Base-by-base conservation (phyloP, 1,140 invertebrate species). In the Lordiphosa mommai region DNA sequence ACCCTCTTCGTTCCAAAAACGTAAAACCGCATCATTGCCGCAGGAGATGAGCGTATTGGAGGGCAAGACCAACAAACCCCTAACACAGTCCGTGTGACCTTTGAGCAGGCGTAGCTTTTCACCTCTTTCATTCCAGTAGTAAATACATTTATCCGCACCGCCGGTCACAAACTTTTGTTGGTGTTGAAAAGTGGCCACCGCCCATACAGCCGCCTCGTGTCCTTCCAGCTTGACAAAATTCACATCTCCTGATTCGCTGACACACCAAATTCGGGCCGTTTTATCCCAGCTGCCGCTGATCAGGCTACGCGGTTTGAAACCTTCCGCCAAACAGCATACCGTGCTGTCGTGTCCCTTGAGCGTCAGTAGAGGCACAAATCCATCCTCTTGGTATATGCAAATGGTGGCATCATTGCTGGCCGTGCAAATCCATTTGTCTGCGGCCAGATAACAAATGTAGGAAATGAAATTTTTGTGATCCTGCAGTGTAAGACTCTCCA, bases 11-110 rank as follows among this genome's bases (percentile, higher is more conserved):
- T 93, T 92, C 97, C 97, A 99, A 27, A 93, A 90, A 72, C 94
- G 92, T 9, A 99, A 91, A 2, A 94, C 92, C 0, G 94, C 94
- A 91, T 99, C 98, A 90, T 99, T 99, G 13, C 95, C 93, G 84
- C 95, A 96, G 27, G 96, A 97, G 9, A 98, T 85, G 87, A 98
- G 95, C 38, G 94, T 92, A 17, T 92, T 90, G 14, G 92, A 90
- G 44, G 91, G 92, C 2, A 97, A 86, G 1, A 93, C 91, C 2
- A 92, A 91, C 33, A 99, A 74, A 34, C 92, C 94, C 86, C 98
- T 90, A 0, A 99, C 96, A 91, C 96, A 98, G 86, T 99, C 97
- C 27, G 93, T 94, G 86, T 99, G 97, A 5, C 94, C 97, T 91
- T 90, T 88, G 4, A 88, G 72, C 53, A 88, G 49, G 0, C 86